These are phyloP conservation scores for Corythornis leucogaster DNA, from an alignment of 2,797 vertebrate genomes.

Conservation along the genomic window DNA sequence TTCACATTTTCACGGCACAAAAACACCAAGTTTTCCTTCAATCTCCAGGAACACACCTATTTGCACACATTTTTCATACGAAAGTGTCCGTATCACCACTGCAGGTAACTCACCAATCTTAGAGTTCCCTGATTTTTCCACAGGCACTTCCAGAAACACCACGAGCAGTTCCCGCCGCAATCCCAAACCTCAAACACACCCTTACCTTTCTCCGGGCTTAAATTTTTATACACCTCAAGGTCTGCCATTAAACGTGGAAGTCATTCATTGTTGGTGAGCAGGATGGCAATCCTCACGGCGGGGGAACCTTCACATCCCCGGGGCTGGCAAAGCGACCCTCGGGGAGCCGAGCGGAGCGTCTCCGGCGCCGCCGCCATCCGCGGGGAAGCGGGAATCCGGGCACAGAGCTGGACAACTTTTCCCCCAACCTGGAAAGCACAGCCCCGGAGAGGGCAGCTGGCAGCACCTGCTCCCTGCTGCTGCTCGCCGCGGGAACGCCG, in stretches of 20 bases:
- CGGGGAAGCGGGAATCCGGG: no score
- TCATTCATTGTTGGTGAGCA: constrained; percentile 74
- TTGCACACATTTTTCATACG: neutral
- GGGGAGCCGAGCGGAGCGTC: constrained; percentile 3
- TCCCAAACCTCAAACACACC: constrained; percentile 14
- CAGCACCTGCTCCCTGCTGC: constrained; percentile 66
- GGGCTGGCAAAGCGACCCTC: constrained; percentile 50
- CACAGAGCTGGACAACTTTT: constrained; percentile 43
- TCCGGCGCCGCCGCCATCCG: neutral
- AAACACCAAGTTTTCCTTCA: neutral
- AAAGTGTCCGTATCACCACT: neutral
- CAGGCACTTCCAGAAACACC: neutral
- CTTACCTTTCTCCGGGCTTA: constrained; percentile 96
- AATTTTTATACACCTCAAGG: constrained; percentile 95
- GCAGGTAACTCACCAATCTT: neutral
- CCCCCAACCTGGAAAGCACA: constrained; percentile 18
- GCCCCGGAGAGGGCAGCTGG: constrained; percentile 43
- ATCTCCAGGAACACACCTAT: neutral
- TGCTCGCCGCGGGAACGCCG: constrained; percentile 42
- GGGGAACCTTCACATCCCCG: constrained; percentile 61
- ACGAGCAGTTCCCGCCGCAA: neutral
- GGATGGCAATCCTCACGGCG: constrained; percentile 58
- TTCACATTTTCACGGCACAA: neutral
- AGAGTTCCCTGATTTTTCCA: neutral
- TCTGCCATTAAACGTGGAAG: constrained; percentile 90